Base-by-base conservation (phyloP, 2,797 vertebrate genomes). In the Poeciliopsis infans region DNA sequence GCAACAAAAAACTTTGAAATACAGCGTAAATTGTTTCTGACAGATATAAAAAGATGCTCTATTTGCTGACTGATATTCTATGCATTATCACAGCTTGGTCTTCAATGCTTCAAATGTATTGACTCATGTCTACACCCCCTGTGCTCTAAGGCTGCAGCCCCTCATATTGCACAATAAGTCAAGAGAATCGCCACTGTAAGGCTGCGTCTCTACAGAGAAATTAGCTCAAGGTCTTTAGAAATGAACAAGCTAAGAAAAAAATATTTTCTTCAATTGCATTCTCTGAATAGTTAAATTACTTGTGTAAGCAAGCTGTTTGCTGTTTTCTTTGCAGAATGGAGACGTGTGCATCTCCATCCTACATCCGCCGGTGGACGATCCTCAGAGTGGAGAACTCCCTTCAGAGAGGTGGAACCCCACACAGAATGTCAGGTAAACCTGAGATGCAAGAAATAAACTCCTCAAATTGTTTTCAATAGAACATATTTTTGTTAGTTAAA, bases 321-420 rank as follows among this genome's bases (percentile, higher is more conserved):
- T 73, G 46, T 46, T 18, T 11, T 5, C 0, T 69, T 66, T 70
- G 13, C 89, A 98, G 97, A 99, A 98, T 0, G 97, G 98, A 0
- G 98, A 98, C 0, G 98, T 98, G 68, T 99, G 97, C 84, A 98
- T 99, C 90, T 98, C 97, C 57, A 98, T 98, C 87, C 95, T 99
- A n/a, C 97, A 98, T 83, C 97, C 97, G 0, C 97, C 97, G 0
- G 96, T 98, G 75, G 98, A 99, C 0, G 98, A 99, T 91, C 98
- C 98, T 0, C 98, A 99, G 93, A 98, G 97, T 0, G 97, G 97
- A 31, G 98, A 99, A 93, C 94, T 99, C 88, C 97, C 97, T 0
- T 98, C 97, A 0, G 98, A 99, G 93, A 95, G 97, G 86, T 98
- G 98, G 97, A 99, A 99, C 89, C 98, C 98, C 72, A 98, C 97